Percentiles rank a stretch among this genome's conserved stretches.
Conservation (phyloP, 37 sponge, comb jelly and placozoan species). For the Diacarnus erythraeanus region DNA sequence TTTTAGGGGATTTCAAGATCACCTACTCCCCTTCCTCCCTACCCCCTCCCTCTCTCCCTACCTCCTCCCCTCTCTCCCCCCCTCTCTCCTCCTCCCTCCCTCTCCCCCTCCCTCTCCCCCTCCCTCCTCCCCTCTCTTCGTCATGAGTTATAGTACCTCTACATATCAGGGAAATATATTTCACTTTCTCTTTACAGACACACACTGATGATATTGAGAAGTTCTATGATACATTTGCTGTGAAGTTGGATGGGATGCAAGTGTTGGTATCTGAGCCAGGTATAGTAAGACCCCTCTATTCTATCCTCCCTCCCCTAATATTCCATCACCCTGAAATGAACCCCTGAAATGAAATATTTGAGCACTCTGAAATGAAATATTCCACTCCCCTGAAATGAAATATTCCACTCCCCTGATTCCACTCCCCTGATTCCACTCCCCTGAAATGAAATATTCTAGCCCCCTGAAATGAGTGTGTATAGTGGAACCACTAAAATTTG, state of each 20-base stretch:
- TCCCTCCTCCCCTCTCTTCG: not conserved
- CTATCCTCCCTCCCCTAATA: too few relatives aligned
- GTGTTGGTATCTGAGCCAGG: constrained; percentile 68
- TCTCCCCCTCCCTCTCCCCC: constrained; percentile 5
- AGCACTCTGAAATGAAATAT: too few relatives aligned
- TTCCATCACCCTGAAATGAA: too few relatives aligned
- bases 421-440: too few relatives aligned
- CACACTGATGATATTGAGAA: constrained; percentile 5
- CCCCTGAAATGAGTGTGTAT: too few relatives aligned
- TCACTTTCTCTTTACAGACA: not conserved
- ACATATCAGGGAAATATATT: not conserved
- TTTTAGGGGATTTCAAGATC: too few relatives aligned
- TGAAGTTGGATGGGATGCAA: constrained; percentile 66
- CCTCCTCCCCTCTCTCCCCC: not conserved
- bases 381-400: too few relatives aligned
- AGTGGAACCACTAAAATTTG: too few relatives aligned
- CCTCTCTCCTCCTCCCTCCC: constrained; percentile 2
- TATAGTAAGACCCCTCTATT: too few relatives aligned
- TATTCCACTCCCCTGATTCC: too few relatives aligned
- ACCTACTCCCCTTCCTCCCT: not conserved
- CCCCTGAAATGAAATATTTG: too few relatives aligned
- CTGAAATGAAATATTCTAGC: too few relatives aligned
- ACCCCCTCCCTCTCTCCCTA: constrained; percentile 4
- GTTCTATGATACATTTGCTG: constrained; percentile 65
- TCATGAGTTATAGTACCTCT: not conserved